These are phyloP conservation scores for Paraescarpia echinospica DNA, from an alignment of 1,140 invertebrate species.

Conservation along the genomic window DNA sequence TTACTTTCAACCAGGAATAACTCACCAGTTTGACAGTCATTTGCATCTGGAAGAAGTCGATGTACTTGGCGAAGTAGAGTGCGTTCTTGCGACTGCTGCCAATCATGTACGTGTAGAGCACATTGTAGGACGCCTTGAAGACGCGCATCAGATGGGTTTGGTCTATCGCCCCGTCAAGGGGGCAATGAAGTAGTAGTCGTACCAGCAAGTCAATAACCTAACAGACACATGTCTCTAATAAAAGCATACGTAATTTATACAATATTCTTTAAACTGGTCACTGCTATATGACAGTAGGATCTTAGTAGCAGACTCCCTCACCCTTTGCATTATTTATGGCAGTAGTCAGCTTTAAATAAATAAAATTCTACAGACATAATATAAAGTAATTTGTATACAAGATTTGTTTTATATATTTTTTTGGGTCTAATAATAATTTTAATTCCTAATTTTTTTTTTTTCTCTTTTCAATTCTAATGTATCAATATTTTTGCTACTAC, in stretches of 20 bases:
- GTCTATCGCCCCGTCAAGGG: slow-evolving; percentile 49
- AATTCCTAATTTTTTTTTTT: no score
- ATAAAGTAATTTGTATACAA: no score
- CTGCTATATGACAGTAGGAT: background rate
- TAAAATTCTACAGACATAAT: no score
- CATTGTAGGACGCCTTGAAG: slow-evolving; percentile 31
- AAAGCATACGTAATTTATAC: background rate
- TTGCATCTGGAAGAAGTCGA: slow-evolving; percentile 59
- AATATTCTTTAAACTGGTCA: background rate
- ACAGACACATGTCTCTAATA: slow-evolving; percentile 2
- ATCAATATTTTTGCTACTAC: no score
- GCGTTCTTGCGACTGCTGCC: slow-evolving; percentile 58
- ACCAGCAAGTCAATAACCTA: slow-evolving; percentile 57
- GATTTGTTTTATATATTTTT: no score
- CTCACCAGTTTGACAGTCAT: slow-evolving; percentile 39
- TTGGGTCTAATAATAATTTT: no score
- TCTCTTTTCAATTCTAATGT: no score
- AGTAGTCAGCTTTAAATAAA: no score
- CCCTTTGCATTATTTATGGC: no score
- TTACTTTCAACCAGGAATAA: background rate
- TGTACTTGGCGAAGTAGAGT: slow-evolving; percentile 59
- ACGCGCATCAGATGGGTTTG: slow-evolving; percentile 48
- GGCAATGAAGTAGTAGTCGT: slow-evolving; percentile 52
- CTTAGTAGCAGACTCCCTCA: no score
- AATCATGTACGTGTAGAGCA: slow-evolving; percentile 50